Base-by-base conservation (phyloP, 2,888 invertebrate species). In the Eupithecia vulgata region DNA sequence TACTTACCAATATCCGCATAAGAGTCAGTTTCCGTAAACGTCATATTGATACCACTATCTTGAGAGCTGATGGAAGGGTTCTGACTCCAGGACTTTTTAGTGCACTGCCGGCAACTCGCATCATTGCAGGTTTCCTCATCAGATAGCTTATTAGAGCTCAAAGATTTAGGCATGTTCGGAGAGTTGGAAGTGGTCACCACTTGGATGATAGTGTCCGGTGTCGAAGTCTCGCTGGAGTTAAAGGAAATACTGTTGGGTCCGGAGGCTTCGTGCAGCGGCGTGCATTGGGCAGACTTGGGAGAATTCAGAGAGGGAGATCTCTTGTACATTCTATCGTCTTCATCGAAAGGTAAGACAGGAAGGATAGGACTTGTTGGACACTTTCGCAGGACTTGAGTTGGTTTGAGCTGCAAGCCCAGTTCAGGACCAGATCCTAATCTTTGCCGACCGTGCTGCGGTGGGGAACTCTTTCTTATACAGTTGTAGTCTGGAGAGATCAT, bases 1-100 rank as follows among this genome's bases (percentile, higher is more conserved):
- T 67, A 85, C 94, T 90, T 83, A 95, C 94, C 94, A 73, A 91
- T 90, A 73, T 94, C 94, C 75, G 90, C 81, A 82, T 89, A 95
- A n/a, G 95, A 93, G 73, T 97, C 96, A 15, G 95, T 95, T 80
- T 97, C 97, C 67, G 96, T 95, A 87, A 96, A 97, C 15, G 96
- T 95, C 89, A 97, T 92, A 84, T 97, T 97, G 72, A 97, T 97
- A 1, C 97, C 97, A 81, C 97, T 97, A 85, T 97, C 97, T 86
- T 97, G 97, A 7, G 97, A 97, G 82, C 97, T 97, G 69, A 96
- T 95, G 71, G 96, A 96, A 74, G 96, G 96, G 68, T 96, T 96
- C 81, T 96, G 95, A 75, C 96, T 96, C 88, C 96, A 95, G 37
- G 94, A 94, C 81, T 96, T 95, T 75, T 96, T 95, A 76, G 92